Base-by-base conservation (phyloP, 2,797 vertebrate species). In the Taeniopygia guttata region DNA sequence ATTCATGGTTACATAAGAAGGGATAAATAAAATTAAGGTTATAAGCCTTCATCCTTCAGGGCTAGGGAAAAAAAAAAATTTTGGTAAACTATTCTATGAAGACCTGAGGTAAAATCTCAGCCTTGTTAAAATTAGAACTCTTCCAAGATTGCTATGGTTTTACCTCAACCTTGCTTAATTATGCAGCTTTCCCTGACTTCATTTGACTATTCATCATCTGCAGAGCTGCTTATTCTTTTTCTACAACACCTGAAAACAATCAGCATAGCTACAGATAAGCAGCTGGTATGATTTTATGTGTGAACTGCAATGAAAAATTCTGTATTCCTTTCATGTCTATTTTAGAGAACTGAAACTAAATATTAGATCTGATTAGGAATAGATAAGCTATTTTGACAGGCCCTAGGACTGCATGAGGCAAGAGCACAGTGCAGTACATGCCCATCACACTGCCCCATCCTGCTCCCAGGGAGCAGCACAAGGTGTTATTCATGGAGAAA, bases 1-100 rank as follows among this genome's bases (percentile, higher is more conserved):
- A 91, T 79, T 94, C 70, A 58, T 70, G 67, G 43, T 94, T 95
- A 94, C 0, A 0, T 94, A 96, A 95, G 68, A 76, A 81, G 46
- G 60, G 56, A 91, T 96, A 96, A 97, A 94, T 88, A 87, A 93
- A 93, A 95, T 91, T 86, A 95, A 76, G 46, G 56, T 9, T 80
- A 82, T 91, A 89, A 95, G 60, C 60, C 64, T 56, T 66, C 36
- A 77, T 72, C 67, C 91, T 94, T 56, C 70, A 90, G 78, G 90
- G 77, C 74, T 76, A 49, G 38, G 38, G 30, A 23, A 64, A 80
- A 78, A 45, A 45, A 67, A 58, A 8, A 60, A 13, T 81, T 88
- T 46, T 82, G 23, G 23, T 7, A 95, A 96, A 86, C n/a, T 94
- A 22, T 91, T 91, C 58, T 54, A 43, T 77, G 46, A 94, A 77